These are phyloP conservation scores for Drosophila sordidula DNA, from an alignment of 2,888 invertebrate species.

Conservation along the genomic window DNA sequence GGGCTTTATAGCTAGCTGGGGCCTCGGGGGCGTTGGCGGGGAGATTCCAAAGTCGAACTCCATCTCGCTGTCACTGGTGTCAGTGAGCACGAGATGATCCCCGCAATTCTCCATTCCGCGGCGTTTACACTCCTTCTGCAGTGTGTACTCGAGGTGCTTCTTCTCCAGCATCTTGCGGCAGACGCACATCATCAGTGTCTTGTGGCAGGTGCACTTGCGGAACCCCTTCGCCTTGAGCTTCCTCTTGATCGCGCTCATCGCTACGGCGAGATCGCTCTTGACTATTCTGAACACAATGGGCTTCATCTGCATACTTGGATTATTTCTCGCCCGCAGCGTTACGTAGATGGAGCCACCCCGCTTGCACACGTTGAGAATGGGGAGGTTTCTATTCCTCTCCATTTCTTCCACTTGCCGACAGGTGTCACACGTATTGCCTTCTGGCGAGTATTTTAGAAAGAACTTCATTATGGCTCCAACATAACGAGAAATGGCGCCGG, in stretches of 20 bases:
- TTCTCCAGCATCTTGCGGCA: conserved; percentile 82
- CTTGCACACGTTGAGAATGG: conserved; percentile 88
- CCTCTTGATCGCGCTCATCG: conserved; percentile 86
- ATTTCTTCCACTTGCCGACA: conserved; percentile 82
- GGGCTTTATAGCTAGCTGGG: conserved; percentile 85
- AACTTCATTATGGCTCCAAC: conserved; percentile 82
- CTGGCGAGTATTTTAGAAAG: conserved; percentile 73
- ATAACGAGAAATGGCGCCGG: conserved; percentile 81
- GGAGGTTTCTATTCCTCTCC: conserved; percentile 64
- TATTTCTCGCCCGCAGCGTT: conserved; percentile 79
- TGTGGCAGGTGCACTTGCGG: conserved; percentile 86
- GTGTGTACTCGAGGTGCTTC: conserved; percentile 85
- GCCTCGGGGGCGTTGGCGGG: conserved; percentile 88
- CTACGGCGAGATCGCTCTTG: conserved; percentile 86
- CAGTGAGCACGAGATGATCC: conserved; percentile 77
- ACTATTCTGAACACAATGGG: conserved; percentile 89
- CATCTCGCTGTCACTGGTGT: conserved; percentile 86
- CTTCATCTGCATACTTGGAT: conserved; percentile 76
- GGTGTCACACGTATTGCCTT: conserved; percentile 56
- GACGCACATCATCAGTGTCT: conserved; percentile 84
- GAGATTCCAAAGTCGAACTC: conserved; percentile 90
- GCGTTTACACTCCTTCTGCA: conserved; percentile 85
- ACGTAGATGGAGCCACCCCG: conserved; percentile 88
- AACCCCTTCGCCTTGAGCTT: conserved; percentile 86
- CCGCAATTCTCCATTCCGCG: conserved; percentile 65